Evolutionary conservation across 1,140 invertebrate species (phyloP), one percentile per base, ranked within the genome.

Genomic region (Papilio xuthus): DNA sequence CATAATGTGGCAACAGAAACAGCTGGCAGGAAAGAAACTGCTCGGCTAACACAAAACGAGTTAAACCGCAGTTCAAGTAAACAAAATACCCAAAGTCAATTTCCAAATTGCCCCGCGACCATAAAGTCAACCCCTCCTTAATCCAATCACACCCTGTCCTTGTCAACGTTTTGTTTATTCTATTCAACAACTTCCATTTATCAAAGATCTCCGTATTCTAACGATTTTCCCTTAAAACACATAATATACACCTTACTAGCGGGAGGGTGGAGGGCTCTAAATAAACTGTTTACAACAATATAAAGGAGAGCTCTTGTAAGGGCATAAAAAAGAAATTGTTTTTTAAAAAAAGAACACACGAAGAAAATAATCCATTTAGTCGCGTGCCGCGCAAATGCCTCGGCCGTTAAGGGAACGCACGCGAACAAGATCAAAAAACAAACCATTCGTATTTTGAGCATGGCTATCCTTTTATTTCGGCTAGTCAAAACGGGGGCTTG

Each of bases 291-390:
- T 72, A 72, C 77, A 28, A 47, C 12, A 78, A 79, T 80, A 84
- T 81, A 82, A 88, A 88, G 81, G 84, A 86, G 83, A 80, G 81
- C 78, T 79, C 83, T 73, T 70, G 74, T 73, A 15, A 50, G 37
- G 32, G 18, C 60, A 77, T 78, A 81, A 82, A 86, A 86, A 85
- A 87, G 78, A 89, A 88, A 91, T 88, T 88, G 86, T 88, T 84
- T 85, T 86, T 90, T 87, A 80, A 90, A 92, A 93, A 92, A 88
- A 86, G 87, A 90, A 90, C 88, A 89, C 84, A 87, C 85, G 85
- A 91, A 90, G 89, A 89, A 92, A 90, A 93, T 92, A 93, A 93
- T 93, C 91, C 91, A 93, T 92, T 93, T 92, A 92, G 90, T 92
- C 90, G 85, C 88, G 86, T 90, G 89, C 86, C 88, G 84, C 80